phyloP scores from a whole-genome alignment of 2,888 invertebrate species.

The Brassicogethes aeneus region DNA sequence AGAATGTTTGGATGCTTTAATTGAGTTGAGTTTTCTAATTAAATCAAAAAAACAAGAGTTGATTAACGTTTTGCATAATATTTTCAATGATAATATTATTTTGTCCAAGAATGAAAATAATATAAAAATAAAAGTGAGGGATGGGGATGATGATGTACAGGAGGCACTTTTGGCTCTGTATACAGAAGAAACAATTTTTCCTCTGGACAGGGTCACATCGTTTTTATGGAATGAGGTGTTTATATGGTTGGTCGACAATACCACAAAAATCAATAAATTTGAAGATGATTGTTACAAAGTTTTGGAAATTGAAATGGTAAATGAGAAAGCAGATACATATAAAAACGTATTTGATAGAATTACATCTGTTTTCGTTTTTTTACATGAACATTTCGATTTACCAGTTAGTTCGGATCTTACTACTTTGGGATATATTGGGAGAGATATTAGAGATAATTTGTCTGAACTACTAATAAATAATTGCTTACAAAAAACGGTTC shows the following conservation, averaged over 20 bases:
- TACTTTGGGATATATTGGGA: conserved; percentile 49
- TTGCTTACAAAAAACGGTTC: conserved; percentile 68
- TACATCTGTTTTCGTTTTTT: conserved; percentile 47
- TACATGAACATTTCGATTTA: conserved; percentile 48
- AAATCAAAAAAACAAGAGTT: conserved; percentile 42
- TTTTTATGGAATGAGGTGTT: conserved; percentile 51
- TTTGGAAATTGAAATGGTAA: conserved; percentile 2
- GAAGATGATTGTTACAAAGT: conserved; percentile 23
- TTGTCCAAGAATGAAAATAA: conserved; percentile 37
- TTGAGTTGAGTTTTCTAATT: conserved; percentile 43
- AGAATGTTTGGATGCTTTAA: conserved; percentile 45
- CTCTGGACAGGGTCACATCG: conserved; percentile 49
- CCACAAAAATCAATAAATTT: conserved; percentile 40
- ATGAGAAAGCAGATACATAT: conserved; percentile 39
- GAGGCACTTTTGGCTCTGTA: conserved; percentile 39
- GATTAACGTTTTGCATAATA: conserved; percentile 39
- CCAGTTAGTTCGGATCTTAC: conserved; percentile 39
- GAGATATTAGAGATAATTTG: conserved; percentile 49
- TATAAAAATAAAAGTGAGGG: conserved; percentile 35
- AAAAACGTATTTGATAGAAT: conserved; percentile 50
- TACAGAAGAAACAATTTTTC: conserved; percentile 29
- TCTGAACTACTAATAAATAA: conserved; percentile 58
- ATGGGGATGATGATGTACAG: conserved; percentile 36
- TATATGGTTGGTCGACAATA: conserved; percentile 47
- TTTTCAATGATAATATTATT: conserved; percentile 45